Base-by-base conservation (phyloP, 2,113 vertebrate species). In the Coracopsis vasa region DNA sequence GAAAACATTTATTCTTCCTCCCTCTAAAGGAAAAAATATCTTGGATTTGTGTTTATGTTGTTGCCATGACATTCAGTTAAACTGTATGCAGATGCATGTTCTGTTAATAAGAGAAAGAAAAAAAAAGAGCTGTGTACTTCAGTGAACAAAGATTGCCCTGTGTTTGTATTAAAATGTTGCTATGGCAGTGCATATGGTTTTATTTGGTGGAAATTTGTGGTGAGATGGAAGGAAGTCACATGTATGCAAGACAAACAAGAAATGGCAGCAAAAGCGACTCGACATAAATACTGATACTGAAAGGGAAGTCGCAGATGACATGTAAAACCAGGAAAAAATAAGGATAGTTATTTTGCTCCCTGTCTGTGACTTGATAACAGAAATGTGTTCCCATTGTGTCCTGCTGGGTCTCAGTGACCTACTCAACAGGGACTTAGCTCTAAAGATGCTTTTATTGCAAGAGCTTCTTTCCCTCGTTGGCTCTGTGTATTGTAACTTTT, bases 101-200 rank as follows among this genome's bases (percentile, higher is more conserved):
- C 88, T 97, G 95, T 94, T 97, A 96, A 94, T 96, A 86, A 94
- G 94, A 87, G 70, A 81, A 69, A 75, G 33, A 94, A 69, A 93
- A 91, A 91, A 95, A 93, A 90, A 53, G 65, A 90, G 77, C 96
- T 92, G 86, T 97, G 93, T 97, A 88, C 92, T 96, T 90, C 94
- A 96, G 64, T 75, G 79, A 88, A 96, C 97, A 94, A 97, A 98
- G 98, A 96, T 97, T 94, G 88, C 66, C 73, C 93, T 77, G 77
- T 98, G 96, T 98, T 98, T 98, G 97, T 98, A 80, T 98, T 95
- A 96, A 91, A 95, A 41, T 93, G 98, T 98, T 98, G 97, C 97
- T 96, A 98, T 98, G 98, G 96, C 90, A 97, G 90, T 97, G 95
- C 97, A 97, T 98, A 97, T 98, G 98, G 96, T 97, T 97, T 98